Evolutionary conservation across 2,797 vertebrate genomes (phyloP), one percentile per base, ranked within the genome.

Genomic region (Melanotaenia trifasciata): DNA sequence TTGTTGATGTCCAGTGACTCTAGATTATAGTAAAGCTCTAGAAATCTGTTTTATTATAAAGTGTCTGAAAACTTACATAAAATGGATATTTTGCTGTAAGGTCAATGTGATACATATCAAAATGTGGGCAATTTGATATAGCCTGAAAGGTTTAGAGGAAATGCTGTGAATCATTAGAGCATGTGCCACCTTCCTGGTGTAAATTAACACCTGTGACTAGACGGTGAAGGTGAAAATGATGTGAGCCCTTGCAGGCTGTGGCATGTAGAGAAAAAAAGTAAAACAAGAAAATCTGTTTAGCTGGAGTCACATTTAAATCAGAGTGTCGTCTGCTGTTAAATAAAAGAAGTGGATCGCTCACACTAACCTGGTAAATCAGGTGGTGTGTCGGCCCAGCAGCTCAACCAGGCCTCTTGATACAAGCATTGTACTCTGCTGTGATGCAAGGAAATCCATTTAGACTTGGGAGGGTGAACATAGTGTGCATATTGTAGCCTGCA

Each of bases 391-490:
- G 72, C 28, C 47, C 47, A 14, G 57, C 62, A 72, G 81, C 78
- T 72, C 33, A 1, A 57, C 43, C 56, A 40, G 35, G 54, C 64
- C 54, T 56, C 54, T 35, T 79, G 67, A 62, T 60, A 72, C 4
- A 1, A 61, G 64, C 69, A 69, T 64, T 80, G 80, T 71, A 9
- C 63, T 81, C 64, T 32, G 18, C 5, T 32, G 28, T 67, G 68
- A 82, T 65, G 83, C 67, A 72, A 74, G 75, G 47, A 77, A 85
- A 83, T 84, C 67, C 74, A 85, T 80, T 85, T 63, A 74, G 70
- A 83, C 53, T 58, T 83, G 10, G 33, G 54, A 64, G 67, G 64
- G 40, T 62, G 36, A 75, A 70, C 51, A 53, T 65, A 36, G 58
- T 53, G 53, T 61, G 74, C 40, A 40, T 35, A 26, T 36, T 65